phyloP scores from a whole-genome alignment of 2,797 vertebrate genomes.

The Galagoides demidoff region DNA sequence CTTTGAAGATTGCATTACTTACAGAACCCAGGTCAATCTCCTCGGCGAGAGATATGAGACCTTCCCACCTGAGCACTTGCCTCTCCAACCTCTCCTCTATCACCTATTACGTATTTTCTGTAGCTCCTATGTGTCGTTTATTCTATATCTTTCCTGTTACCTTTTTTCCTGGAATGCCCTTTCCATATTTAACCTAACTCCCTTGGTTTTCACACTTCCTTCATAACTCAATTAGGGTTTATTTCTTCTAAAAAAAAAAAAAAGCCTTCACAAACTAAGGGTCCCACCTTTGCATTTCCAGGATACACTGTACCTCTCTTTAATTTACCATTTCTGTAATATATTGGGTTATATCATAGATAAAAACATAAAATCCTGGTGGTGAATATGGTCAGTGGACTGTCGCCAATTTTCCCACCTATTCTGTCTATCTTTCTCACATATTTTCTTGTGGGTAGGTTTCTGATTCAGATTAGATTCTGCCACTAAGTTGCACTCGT shows the following conservation, averaged over 20 bases:
- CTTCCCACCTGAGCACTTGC: not conserved
- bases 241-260: not conserved
- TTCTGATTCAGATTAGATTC: not conserved
- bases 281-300: not conserved
- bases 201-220: not conserved
- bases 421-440: not conserved
- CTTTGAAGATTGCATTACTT: not conserved
- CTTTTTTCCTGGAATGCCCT: not conserved
- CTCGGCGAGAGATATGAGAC: not conserved
- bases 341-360: not conserved
- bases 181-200: not conserved
- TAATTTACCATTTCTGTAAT: not conserved
- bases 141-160: not conserved
- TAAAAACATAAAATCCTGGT: not conserved
- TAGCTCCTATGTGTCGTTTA: not conserved
- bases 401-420: not conserved
- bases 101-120: not conserved
- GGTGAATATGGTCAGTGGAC: not conserved
- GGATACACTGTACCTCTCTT: not conserved
- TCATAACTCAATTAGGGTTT: not conserved
- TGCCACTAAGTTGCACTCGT: not conserved
- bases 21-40: not conserved
- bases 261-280: not conserved
- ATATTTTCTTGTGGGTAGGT: not conserved
- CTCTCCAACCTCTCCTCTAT: not conserved